Conservation (phyloP, 1,140 invertebrate species). For the Neuroterus valhalla region DNA sequence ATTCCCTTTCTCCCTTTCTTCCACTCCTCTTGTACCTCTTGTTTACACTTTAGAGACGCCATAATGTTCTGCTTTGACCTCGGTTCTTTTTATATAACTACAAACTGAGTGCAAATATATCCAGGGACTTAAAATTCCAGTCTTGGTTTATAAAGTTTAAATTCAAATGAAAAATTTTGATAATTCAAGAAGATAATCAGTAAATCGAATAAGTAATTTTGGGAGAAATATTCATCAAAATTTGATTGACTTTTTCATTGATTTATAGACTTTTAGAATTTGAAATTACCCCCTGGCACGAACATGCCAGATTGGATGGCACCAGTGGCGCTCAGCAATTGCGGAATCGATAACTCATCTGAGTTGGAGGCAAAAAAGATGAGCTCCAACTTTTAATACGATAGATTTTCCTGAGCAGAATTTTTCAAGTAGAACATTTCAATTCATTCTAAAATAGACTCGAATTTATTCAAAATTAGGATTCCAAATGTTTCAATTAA, state of each 20-base stretch:
- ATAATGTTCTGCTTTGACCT: slow-evolving; percentile 18
- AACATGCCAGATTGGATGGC: slow-evolving; percentile 26
- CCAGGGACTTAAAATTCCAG: background rate
- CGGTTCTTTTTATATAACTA: slow-evolving; percentile 19
- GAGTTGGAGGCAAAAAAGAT: slow-evolving; percentile 21
- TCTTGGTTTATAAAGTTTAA: background rate
- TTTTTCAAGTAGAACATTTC: background rate
- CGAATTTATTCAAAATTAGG: too few relatives aligned
- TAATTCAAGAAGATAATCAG: background rate
- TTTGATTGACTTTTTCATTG: background rate
- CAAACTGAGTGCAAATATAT: background rate
- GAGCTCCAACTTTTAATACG: slow-evolving; percentile 18
- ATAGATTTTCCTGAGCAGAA: background rate
- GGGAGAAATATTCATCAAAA: background rate
- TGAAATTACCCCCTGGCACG: slow-evolving; percentile 20
- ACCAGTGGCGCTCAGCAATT: slow-evolving; percentile 26
- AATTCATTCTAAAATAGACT: too few relatives aligned
- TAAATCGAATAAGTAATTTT: background rate
- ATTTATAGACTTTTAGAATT: slow-evolving; percentile 11
- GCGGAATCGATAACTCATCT: slow-evolving; percentile 21
- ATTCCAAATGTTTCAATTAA: background rate
- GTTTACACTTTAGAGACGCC: slow-evolving; percentile 29
- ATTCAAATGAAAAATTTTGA: background rate
- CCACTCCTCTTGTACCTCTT: slow-evolving; percentile 19
- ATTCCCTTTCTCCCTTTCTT: background rate